Conservation (phyloP, 2,888 invertebrate species). For the Rhagonycha lutea region DNA sequence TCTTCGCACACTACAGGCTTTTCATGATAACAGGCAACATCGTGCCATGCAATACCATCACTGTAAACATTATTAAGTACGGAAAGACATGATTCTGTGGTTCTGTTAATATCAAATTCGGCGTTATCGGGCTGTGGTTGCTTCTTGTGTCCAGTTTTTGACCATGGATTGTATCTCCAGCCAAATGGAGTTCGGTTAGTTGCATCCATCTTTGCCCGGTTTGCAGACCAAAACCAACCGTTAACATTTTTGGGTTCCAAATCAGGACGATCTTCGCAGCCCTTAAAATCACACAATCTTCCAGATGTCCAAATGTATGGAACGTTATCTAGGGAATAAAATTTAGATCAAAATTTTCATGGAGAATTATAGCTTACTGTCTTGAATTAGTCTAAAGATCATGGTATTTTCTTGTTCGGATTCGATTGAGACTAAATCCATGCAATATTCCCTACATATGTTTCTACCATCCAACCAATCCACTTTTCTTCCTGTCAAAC, state of each 20-base stretch:
- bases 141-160: constrained; percentile 89
- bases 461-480: constrained; percentile 92
- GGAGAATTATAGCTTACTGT: constrained; percentile 62
- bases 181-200: constrained; percentile 75
- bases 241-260: constrained; percentile 83
- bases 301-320: constrained; percentile 95
- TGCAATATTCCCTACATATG: constrained; percentile 89
- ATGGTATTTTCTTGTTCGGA: constrained; percentile 90
- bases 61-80: constrained; percentile 91
- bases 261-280: constrained; percentile 84
- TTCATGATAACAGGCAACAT: constrained; percentile 91
- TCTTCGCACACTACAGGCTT: constrained; percentile 92
- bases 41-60: constrained; percentile 93
- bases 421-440: constrained; percentile 89
- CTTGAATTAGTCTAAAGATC: constrained; percentile 84
- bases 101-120: constrained; percentile 87
- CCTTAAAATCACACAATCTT: constrained; percentile 90
- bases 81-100: constrained; percentile 84
- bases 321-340: constrained; percentile 68
- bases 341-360: neutral
- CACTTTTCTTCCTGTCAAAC: constrained; percentile 76
- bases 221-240: constrained; percentile 94
- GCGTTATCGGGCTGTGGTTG: constrained; percentile 87
- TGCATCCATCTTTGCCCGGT: constrained; percentile 82
- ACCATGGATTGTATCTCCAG: constrained; percentile 88